phyloP scores from a whole-genome alignment of 2,888 invertebrate species.

The Panorpa germanica region DNA sequence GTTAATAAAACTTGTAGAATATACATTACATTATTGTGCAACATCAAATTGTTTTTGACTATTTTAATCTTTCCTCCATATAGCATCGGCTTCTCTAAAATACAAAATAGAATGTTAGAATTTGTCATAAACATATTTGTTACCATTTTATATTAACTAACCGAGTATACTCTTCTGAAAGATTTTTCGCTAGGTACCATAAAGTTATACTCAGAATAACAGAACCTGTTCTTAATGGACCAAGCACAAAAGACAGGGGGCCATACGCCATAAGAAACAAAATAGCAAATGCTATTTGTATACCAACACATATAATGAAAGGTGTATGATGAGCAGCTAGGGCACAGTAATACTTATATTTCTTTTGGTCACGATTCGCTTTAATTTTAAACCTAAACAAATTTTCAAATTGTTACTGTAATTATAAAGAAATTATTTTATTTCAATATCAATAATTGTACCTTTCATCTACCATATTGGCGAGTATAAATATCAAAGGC shows the following conservation, averaged over 20 bases:
- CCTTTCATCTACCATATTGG: conserved; percentile 42
- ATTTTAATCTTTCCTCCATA: too few relatives aligned
- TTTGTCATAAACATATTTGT: too few relatives aligned
- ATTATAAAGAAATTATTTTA: background rate
- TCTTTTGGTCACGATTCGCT: conserved; percentile 15
- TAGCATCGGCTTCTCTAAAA: too few relatives aligned
- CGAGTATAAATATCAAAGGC: conserved; percentile 51
- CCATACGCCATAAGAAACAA: conserved; percentile 72
- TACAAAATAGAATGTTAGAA: too few relatives aligned
- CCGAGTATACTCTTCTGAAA: conserved; percentile 11
- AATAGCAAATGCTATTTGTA: conserved; percentile 46
- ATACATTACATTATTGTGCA: too few relatives aligned
- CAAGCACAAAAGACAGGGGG: conserved; percentile 51
- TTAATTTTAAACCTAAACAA: conserved; percentile 14
- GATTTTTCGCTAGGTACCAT: conserved; percentile 28
- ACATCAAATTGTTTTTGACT: too few relatives aligned
- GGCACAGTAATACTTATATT: conserved; percentile 11
- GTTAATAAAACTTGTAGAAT: too few relatives aligned
- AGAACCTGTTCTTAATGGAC: conserved; percentile 67
- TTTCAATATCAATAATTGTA: conserved; percentile 15
- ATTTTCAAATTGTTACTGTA: conserved; percentile 17
- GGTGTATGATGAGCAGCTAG: conserved; percentile 28
- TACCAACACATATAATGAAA: conserved; percentile 33
- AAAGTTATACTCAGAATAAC: conserved; percentile 42
- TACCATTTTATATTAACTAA: too few relatives aligned